Evolutionary conservation across 2,888 invertebrate genomes (phyloP).

Genomic region (Acleris laterana): DNA sequence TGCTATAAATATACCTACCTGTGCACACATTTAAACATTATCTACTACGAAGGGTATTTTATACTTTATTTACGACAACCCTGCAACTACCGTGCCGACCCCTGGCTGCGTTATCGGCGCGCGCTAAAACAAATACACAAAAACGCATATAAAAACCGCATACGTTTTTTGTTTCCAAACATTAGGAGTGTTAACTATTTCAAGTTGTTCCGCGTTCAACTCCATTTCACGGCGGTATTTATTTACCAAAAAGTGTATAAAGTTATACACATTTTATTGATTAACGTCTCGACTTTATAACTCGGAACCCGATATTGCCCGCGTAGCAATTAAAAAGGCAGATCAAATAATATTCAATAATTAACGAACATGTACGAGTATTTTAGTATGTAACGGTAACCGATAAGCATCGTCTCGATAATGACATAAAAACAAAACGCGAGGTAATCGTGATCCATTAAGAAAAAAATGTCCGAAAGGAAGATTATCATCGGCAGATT

Average conservation of each 20-base stretch:
- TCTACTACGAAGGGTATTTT: background rate
- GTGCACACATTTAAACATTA: background rate
- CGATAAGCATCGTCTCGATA: conserved; percentile 35
- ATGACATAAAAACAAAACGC: conserved; percentile 35
- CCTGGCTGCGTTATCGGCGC: conserved; percentile 61
- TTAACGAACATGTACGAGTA: conserved; percentile 21
- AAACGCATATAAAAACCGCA: conserved; percentile 72
- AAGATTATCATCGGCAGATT: conserved; percentile 61
- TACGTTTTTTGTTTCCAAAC: conserved; percentile 65
- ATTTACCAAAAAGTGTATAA: conserved; percentile 36
- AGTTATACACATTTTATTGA: background rate
- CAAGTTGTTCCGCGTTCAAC: conserved; percentile 56
- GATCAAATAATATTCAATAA: conserved; percentile 11
- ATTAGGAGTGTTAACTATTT: conserved; percentile 70
- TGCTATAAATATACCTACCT: background rate
- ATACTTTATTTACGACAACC: conserved; percentile 15
- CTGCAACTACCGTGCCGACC: conserved; percentile 37
- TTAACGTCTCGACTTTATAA: too few species aligned
- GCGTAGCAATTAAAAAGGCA: conserved; percentile 2
- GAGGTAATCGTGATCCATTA: conserved; percentile 55
- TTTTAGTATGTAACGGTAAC: conserved; percentile 19
- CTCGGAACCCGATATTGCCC: background rate
- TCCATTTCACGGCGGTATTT: conserved; percentile 44
- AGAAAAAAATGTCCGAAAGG: conserved; percentile 52
- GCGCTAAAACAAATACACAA: conserved; percentile 77